Conservation (phyloP, 2,113 vertebrate species). For the Opisthocomus hoazin region DNA sequence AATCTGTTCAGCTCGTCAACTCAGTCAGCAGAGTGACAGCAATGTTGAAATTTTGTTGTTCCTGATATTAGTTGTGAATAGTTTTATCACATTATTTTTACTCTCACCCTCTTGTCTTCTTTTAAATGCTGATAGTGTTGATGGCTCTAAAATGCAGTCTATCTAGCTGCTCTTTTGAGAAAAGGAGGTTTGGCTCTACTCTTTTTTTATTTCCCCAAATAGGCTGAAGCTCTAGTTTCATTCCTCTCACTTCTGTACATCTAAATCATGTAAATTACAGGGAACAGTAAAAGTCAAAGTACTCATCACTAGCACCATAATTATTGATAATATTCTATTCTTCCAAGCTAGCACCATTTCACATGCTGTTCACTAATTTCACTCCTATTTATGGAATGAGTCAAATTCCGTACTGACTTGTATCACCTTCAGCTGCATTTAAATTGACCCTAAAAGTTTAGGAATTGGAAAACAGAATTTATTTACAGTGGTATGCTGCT, state of each 20-base stretch:
- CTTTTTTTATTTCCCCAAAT: background rate
- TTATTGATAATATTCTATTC: slow-evolving; percentile 35
- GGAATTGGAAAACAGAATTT: background rate
- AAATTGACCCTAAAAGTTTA: background rate
- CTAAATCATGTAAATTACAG: slow-evolving; percentile 21
- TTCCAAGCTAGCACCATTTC: background rate
- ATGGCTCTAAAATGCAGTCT: slow-evolving; percentile 29
- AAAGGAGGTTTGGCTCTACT: background rate
- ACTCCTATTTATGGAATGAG: background rate
- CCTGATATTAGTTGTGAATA: slow-evolving; percentile 60
- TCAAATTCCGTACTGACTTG: background rate
- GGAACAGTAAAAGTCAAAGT: slow-evolving; percentile 5
- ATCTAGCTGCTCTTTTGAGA: background rate
- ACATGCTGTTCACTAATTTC: background rate
- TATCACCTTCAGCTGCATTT: background rate
- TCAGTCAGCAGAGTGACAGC: slow-evolving; percentile 52
- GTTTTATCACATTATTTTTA: slow-evolving; percentile 59
- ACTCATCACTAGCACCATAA: slow-evolving; percentile 10
- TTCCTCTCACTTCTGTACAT: background rate
- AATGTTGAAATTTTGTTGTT: slow-evolving; percentile 54
- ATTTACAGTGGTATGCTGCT: background rate
- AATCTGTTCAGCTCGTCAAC: slow-evolving; percentile 10
- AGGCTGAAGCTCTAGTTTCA: background rate
- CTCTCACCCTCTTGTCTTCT: background rate
- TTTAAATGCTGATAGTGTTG: slow-evolving; percentile 44